Percentiles rank a stretch among this genome's conserved stretches.
These are phyloP conservation scores for Notodonta ziczac DNA, from an alignment of 2,888 invertebrate genomes.

Conservation along the genomic window DNA sequence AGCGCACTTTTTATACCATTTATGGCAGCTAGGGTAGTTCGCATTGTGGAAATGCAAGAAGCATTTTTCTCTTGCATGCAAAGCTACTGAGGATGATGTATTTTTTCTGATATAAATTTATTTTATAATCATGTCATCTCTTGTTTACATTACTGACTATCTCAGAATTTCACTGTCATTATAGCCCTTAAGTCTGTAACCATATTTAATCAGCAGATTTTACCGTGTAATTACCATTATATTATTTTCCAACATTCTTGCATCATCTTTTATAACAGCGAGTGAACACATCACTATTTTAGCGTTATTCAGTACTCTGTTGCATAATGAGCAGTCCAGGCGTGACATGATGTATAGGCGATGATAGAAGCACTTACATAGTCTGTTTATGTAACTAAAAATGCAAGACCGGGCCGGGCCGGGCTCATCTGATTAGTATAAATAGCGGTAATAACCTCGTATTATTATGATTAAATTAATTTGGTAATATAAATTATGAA, in stretches of 20 bases:
- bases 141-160: too few species aligned
- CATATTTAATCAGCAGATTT: too few species aligned
- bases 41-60: background rate
- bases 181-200: too few species aligned
- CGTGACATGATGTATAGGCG: background rate
- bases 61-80: background rate
- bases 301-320: background rate
- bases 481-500: too few species aligned
- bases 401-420: too few species aligned
- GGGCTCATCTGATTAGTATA: background rate
- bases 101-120: too few species aligned
- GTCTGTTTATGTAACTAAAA: too few species aligned
- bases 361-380: background rate
- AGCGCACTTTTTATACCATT: conserved; percentile 6
- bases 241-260: background rate
- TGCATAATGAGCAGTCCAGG: background rate
- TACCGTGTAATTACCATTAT: too few species aligned
- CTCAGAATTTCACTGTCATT: too few species aligned
- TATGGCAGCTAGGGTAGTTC: background rate
- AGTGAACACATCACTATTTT: background rate
- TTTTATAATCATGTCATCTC: background rate
- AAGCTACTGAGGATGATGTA: background rate
- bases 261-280: background rate
- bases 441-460: background rate
- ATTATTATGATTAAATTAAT: too few species aligned